A percentile compares a stretch with the other conserved stretches of the same genome.
These are phyloP conservation scores for Watsonalla binaria DNA, from an alignment of 2,888 invertebrate genomes.

Conservation along the genomic window DNA sequence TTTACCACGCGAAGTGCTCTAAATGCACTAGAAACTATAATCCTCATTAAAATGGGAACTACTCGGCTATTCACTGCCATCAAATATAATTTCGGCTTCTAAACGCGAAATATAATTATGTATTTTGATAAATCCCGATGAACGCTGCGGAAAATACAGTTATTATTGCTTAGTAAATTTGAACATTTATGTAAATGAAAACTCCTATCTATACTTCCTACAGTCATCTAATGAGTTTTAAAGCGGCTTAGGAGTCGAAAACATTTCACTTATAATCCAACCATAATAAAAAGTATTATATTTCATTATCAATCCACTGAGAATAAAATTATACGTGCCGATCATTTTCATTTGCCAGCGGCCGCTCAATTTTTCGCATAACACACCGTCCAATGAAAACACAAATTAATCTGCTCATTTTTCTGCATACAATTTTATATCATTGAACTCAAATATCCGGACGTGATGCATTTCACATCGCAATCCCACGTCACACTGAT, in stretches of 20 bases:
- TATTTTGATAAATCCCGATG: conserved; percentile 47
- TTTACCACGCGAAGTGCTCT: conserved; percentile 71
- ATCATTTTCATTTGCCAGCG: conserved; percentile 71
- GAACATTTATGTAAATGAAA: background rate
- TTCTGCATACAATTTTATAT: conserved; percentile 75
- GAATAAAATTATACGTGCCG: conserved; percentile 60
- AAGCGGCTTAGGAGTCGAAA: background rate
- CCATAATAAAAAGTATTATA: conserved; percentile 35
- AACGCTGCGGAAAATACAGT: conserved; percentile 23
- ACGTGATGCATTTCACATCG: conserved; percentile 54
- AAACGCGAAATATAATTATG: conserved; percentile 64
- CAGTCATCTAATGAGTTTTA: background rate
- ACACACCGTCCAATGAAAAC: conserved; percentile 73
- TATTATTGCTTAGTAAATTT: conserved; percentile 14
- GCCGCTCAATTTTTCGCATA: conserved; percentile 75
- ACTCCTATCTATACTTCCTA: too few species aligned
- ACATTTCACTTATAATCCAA: background rate
- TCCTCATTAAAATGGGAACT: conserved; percentile 75
- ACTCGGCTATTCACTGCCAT: conserved; percentile 67
- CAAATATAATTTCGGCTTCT: conserved; percentile 74
- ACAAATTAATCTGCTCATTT: conserved; percentile 78
- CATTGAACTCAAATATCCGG: conserved; percentile 69
- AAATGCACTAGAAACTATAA: conserved; percentile 77
- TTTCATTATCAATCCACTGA: conserved; percentile 52
- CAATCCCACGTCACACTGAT: conserved; percentile 65